Conservation (phyloP, 2,888 invertebrate species). For the Automeris io region DNA sequence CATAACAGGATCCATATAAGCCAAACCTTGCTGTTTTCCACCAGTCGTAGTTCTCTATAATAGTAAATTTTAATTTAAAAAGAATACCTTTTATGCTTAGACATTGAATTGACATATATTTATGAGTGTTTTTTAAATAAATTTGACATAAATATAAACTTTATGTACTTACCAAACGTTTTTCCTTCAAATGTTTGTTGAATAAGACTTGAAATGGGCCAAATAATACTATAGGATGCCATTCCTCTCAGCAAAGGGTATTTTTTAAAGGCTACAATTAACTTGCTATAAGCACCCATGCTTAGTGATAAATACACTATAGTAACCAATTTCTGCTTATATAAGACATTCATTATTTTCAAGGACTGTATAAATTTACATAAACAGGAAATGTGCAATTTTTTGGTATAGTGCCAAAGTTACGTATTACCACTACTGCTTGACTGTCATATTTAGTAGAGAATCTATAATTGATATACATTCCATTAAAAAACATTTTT, state of each 20-base stretch:
- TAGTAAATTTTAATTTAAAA: background rate
- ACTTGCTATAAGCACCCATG: slow-evolving; percentile 34
- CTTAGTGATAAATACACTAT: background rate
- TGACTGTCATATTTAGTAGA: no score
- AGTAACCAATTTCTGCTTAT: slow-evolving; percentile 14
- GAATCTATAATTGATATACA: no score
- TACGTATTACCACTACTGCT: background rate
- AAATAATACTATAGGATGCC: slow-evolving; percentile 83
- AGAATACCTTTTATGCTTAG: slow-evolving; percentile 3
- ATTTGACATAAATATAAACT: no score
- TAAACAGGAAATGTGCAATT: slow-evolving; percentile 20
- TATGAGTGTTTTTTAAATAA: no score
- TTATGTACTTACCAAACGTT: slow-evolving; percentile 68
- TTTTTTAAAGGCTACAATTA: slow-evolving; percentile 45
- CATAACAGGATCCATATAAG: slow-evolving; percentile 87
- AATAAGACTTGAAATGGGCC: slow-evolving; percentile 84
- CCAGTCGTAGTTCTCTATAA: slow-evolving; percentile 79
- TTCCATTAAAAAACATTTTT: no score
- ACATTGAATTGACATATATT: no score
- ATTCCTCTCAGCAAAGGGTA: slow-evolving; percentile 77
- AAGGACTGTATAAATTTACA: slow-evolving; percentile 15
- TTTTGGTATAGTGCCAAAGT: slow-evolving; percentile 32
- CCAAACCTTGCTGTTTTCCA: slow-evolving; percentile 83
- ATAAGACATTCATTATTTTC: slow-evolving; percentile 23
- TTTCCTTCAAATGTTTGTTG: slow-evolving; percentile 84